phyloP scores from a whole-genome alignment of 2,888 invertebrate species.

The Tipula helvola region DNA sequence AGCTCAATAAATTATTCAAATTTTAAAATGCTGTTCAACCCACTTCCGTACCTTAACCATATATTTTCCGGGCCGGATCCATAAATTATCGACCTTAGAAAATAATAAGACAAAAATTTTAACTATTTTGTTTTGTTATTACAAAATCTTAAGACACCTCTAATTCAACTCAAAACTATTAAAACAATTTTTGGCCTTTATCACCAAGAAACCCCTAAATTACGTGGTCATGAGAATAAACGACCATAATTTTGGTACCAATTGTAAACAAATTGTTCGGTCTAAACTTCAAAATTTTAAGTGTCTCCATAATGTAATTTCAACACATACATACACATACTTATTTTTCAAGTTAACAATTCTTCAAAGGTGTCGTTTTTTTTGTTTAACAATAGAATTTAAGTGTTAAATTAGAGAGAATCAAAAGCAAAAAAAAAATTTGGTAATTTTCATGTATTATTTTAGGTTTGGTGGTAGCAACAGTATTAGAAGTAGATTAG shows the following conservation, averaged over 20 bases:
- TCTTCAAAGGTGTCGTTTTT: not conserved
- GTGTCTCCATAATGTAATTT: not conserved
- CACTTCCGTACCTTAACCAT: too few relatives aligned
- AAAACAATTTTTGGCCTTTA: not conserved
- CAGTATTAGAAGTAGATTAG: not conserved
- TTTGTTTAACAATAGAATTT: not conserved
- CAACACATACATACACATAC: not conserved
- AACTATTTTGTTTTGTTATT: not conserved
- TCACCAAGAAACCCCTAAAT: not conserved
- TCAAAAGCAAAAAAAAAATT: not conserved
- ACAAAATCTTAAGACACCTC: not conserved
- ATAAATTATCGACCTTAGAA: not conserved
- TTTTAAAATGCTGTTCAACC: too few relatives aligned
- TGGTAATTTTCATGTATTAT: not conserved
- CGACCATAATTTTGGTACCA: not conserved
- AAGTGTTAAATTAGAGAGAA: not conserved
- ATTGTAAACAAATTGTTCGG: not conserved
- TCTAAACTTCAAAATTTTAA: not conserved
- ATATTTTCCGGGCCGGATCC: too few relatives aligned
- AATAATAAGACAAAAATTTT: not conserved
- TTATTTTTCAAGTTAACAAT: not conserved
- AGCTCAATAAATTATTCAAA: too few relatives aligned
- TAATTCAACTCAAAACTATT: not conserved
- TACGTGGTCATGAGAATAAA: slow-evolving; percentile 4
- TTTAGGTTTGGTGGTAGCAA: not conserved